Base-by-base conservation (phyloP, 2,113 vertebrate genomes). In the Oenanthe melanoleuca region DNA sequence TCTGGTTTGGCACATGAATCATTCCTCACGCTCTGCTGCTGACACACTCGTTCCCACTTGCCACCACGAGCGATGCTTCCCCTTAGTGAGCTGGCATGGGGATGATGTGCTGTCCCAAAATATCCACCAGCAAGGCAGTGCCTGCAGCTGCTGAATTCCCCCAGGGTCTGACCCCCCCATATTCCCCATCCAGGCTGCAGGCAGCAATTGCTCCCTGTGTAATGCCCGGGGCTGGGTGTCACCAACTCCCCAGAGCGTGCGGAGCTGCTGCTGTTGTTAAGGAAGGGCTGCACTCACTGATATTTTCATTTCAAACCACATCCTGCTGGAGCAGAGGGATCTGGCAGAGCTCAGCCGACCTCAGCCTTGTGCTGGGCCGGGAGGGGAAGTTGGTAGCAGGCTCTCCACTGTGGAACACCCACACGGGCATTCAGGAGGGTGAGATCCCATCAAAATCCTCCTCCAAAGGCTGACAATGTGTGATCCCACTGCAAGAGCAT, bases 271-370 rank as follows among this genome's bases (percentile, higher is more conserved):
- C 81, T 50, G 86, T 50, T 26, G 2, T n/a, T 65, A 37, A 61
- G 95, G 92, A 94, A 96, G 82, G 80, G 65, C 92, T 95, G 96
- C 13, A 1, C 65, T 78, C 8, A 1, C 79, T 73, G 88, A 80
- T 94, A 93, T 64, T 88, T 80, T 66, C 24, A 65, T 92, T 69
- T 63, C 71, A 97, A 90, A 96, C 96, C 95, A 93, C 96, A 96
- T 97, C 96, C 96, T 94, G 94, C 82, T 81, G 72, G 88, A 93
- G 92, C 71, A 80, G 82, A 86, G 64, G 66, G 82, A 94, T 94
- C 75, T 14, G 52, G 45, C 4, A 3, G 64, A 67, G 65, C 87
- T 78, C 23, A 26, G 80, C 34, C 4, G 16, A 52, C 60, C 87
- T 78, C 26, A 45, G 79, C 10, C 38, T 42, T 56, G n/a, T 4